These are phyloP conservation scores for Papilio protenor DNA, from an alignment of 2,888 invertebrate genomes.

Conservation along the genomic window DNA sequence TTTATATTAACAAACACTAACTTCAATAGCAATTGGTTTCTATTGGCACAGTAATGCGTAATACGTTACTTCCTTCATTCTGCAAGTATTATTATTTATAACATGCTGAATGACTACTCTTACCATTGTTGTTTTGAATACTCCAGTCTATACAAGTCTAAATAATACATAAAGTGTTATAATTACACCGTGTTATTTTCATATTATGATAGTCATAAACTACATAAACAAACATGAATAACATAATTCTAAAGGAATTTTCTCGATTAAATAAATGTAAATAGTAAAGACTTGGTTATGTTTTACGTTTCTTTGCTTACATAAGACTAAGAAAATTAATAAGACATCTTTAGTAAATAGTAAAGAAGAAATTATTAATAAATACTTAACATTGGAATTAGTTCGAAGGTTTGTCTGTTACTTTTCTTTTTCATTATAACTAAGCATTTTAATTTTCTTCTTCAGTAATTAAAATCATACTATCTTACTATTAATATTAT, in stretches of 20 bases:
- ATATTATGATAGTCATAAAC: neutral
- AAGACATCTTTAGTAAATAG: no score
- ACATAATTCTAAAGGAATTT: neutral
- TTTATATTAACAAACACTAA: neutral
- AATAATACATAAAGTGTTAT: neutral
- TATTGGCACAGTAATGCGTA: slow-evolving; percentile 12
- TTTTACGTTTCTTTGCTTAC: neutral
- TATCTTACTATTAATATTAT: no score
- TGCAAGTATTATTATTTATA: neutral
- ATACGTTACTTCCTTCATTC: slow-evolving; percentile 31
- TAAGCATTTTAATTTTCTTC: no score
- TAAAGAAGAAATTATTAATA: no score
- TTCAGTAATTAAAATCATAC: no score
- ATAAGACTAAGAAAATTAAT: no score
- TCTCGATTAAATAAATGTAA: neutral
- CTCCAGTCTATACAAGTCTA: no score
- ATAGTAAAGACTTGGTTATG: neutral
- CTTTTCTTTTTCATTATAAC: no score
- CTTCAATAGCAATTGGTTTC: slow-evolving; percentile 22
- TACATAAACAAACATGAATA: neutral
- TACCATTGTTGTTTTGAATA: neutral
- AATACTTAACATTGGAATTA: no score
- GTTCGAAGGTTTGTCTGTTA: no score
- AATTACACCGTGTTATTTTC: neutral
- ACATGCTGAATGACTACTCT: neutral